Evolutionary conservation across 64 coral and sea anemone species (phyloP), one percentile per base, ranked within the genome.

Genomic region (Montipora capricornis): DNA sequence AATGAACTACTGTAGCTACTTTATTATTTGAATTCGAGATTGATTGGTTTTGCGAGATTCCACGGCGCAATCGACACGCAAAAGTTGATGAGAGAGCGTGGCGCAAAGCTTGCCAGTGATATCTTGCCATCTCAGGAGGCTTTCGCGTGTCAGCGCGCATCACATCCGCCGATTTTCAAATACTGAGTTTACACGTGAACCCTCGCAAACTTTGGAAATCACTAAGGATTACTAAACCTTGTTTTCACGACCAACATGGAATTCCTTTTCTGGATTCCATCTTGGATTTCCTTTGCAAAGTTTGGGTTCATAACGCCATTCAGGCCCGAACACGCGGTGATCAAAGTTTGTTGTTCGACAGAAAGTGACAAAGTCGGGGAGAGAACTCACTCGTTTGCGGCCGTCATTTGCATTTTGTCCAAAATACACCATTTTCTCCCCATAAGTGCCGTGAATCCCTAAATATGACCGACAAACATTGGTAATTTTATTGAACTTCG

Each of bases 401-500:
- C 53, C 50, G 26, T 94, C 92, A 16, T 94, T 89, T 5, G 75
- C 29, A 46, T 47, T 60, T 44, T 19, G 45, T 4, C 58, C 85
- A 48, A 94, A 89, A 12, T 94, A 22, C 8, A 55, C 29, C 92
- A 94, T 94, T 49, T 81, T 70, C 3, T 75, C 22, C 0, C 16
- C 75, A 16, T 81, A 81, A 0, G 85, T 83, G 22, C 92, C 92
- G 49, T 94, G 92, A 29, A 89, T 64, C 14, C 92, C 92, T 6
- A 94, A 57, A 76, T 71, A 94, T 19, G 20, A 62, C 44, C 89
- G 45, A 76, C 92, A 94, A 5, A 94, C 57, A 20, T 94, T 83
- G 19, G 16, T 20, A 5, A 44, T 26, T 8, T 44, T 58, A 10
- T 75, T 11, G 50, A 94, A 94, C 50, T 37, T 16, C 9, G 17